Evolutionary conservation across 2,113 vertebrate species (phyloP), one percentile per base, ranked within the genome.

Genomic region (Zosterops japonicus): DNA sequence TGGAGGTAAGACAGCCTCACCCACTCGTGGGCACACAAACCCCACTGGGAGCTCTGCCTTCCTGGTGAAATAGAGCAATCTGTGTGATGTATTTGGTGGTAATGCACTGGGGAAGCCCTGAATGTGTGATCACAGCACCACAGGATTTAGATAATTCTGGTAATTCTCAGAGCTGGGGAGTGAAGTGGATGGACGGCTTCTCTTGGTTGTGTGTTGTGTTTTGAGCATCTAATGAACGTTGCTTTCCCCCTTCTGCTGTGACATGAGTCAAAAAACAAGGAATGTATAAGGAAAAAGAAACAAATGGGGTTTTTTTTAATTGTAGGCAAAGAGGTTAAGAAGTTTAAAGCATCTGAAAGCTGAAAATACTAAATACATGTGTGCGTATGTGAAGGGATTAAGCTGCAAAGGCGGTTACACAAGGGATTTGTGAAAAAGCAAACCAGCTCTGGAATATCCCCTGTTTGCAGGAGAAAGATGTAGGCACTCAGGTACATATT

Each of bases 1-100:
- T 31, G 99, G 99, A 99, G 99, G 99, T 99, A 99, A 99, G 99
- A 72, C 49, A 60, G 17, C 65, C 4, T 41, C n/a, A 33, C 6
- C 29, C 42, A 29, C 11, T 9, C 8, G 46, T 50, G 31, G 41
- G 55, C 59, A 64, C 11, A 20, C 28, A 52, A 79, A 69, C 46
- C 68, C 61, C 25, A 20, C 47, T 25, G 35, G 17, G 53, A 79
- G 28, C 57, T 17, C 13, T 74, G 36, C 28, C 33, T 60, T 75
- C 63, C 61, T 50, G 24, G 20, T n/a, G 33, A 81, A 83, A 67
- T 0, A 53, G 50, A 74, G 74, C 5, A 17, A 6, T 22, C 39
- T 41, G 52, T 47, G 52, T 22, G 4, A 64, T 14, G 17, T 6
- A 18, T 18, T 21, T 57, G 68, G 41, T 68, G 53, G 44, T 77